A percentile compares a stretch with the other conserved stretches of the same genome.
These are phyloP conservation scores for Astyanax mexicanus DNA, from an alignment of 2,797 vertebrate species.

Conservation along the genomic window DNA sequence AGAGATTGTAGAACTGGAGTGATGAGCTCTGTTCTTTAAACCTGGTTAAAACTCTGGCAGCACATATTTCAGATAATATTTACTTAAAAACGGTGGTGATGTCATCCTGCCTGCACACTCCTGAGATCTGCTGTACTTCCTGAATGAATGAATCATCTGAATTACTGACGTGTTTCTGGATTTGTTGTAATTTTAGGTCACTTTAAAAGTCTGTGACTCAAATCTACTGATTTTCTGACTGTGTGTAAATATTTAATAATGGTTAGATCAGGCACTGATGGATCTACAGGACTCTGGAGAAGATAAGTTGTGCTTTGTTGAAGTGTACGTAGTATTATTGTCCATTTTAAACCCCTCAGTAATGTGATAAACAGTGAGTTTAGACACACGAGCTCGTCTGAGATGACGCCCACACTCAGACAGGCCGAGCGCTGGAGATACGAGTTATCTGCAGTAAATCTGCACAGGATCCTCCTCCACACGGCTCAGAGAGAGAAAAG, in stretches of 20 bases:
- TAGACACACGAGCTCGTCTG: conserved; percentile 3
- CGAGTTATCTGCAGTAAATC: conserved; percentile 42
- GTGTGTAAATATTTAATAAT: not conserved
- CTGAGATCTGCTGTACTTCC: no score
- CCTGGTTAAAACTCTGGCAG: no score
- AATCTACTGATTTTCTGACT: no score
- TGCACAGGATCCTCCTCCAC: conserved; percentile 1
- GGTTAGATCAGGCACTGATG: not conserved
- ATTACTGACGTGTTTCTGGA: no score
- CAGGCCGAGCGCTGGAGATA: conserved; percentile 36
- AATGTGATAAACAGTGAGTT: conserved; percentile 20
- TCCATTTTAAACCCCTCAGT: conserved; percentile 23
- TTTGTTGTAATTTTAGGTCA: no score
- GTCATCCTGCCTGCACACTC: no score
- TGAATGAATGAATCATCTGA: no score
- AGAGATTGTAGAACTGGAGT: no score
- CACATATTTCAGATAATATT: no score
- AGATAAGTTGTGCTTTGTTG: not conserved
- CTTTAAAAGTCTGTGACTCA: no score
- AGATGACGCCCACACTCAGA: conserved; percentile 5
- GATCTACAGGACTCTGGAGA: not conserved
- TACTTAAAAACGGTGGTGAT: no score
- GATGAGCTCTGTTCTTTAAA: no score
- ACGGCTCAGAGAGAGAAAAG: not conserved
- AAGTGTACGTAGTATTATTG: conserved; percentile 3